Conservation (phyloP, 2,797 vertebrate species). For the Karalla daura region DNA sequence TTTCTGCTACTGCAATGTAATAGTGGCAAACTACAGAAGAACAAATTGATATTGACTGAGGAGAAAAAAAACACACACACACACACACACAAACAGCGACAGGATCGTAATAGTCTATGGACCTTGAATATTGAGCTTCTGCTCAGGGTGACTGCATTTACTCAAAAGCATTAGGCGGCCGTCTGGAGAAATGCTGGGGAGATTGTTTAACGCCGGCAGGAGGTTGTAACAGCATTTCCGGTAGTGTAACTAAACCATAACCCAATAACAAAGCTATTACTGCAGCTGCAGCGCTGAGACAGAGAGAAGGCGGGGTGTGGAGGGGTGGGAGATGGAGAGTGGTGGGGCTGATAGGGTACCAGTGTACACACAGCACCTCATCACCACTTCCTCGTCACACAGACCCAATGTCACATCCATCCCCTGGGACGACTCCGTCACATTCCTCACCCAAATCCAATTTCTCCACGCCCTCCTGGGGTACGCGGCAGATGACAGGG, state of each 20-base stretch:
- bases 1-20: conserved; percentile 25
- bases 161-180: conserved; percentile 65
- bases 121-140: conserved; percentile 68
- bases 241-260: conserved; percentile 75
- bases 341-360: conserved; percentile 54
- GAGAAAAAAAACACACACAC: conserved; percentile 9
- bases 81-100: conserved; percentile 22
- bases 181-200: conserved; percentile 59
- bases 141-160: conserved; percentile 67
- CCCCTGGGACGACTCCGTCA: conserved; percentile 73
- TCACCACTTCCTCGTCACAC: conserved; percentile 72
- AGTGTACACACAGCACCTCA: conserved; percentile 71
- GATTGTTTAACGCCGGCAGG: conserved; percentile 67
- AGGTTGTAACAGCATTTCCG: conserved; percentile 72
- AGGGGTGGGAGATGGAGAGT: conserved; percentile 44
- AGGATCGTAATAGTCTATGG: conserved; percentile 45
- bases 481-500: conserved; percentile 74
- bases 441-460: conserved; percentile 83
- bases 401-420: conserved; percentile 75
- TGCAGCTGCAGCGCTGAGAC: conserved; percentile 58
- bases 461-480: conserved; percentile 77
- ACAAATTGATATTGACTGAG: conserved; percentile 52
- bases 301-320: conserved; percentile 48
- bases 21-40: conserved; percentile 48
- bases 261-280: conserved; percentile 78